phyloP scores from a whole-genome alignment of 53 echinoderm and acorn worm species.

The Temnopleurus reevesii region DNA sequence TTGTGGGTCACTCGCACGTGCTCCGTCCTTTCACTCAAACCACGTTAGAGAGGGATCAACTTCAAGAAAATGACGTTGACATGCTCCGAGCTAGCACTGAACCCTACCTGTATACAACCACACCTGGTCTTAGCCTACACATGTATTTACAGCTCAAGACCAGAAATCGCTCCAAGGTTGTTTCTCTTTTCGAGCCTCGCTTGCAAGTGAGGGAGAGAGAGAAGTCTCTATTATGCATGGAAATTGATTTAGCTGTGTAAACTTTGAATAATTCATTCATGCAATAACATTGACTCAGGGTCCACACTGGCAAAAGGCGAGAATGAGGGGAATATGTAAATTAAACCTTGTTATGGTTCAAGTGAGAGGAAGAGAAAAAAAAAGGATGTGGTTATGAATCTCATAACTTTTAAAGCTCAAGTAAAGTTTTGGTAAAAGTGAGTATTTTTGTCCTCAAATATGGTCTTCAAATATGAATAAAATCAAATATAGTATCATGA shows the following conservation, averaged over 20 bases:
- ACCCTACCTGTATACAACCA: neutral
- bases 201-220: neutral
- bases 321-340: slow-evolving; percentile 10
- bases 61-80: neutral
- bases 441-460: no score
- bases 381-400: neutral
- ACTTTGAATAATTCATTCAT: slow-evolving; percentile 34
- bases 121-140: slow-evolving; percentile 1
- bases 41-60: neutral
- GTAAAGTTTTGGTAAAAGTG: no score
- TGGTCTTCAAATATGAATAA: no score
- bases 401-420: slow-evolving; percentile 10
- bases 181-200: neutral
- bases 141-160: no score
- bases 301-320: neutral
- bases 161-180: slow-evolving; percentile 8
- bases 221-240: neutral
- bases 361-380: neutral
- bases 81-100: neutral
- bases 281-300: slow-evolving; percentile 35
- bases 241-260: slow-evolving; percentile 42
- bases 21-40: neutral
- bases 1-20: neutral
- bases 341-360: neutral
- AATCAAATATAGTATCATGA: no score